A percentile compares a stretch with the other conserved stretches of the same genome.
phyloP scores from a whole-genome alignment of 23 tunicate genomes.

The Trididemnum miniatum region DNA sequence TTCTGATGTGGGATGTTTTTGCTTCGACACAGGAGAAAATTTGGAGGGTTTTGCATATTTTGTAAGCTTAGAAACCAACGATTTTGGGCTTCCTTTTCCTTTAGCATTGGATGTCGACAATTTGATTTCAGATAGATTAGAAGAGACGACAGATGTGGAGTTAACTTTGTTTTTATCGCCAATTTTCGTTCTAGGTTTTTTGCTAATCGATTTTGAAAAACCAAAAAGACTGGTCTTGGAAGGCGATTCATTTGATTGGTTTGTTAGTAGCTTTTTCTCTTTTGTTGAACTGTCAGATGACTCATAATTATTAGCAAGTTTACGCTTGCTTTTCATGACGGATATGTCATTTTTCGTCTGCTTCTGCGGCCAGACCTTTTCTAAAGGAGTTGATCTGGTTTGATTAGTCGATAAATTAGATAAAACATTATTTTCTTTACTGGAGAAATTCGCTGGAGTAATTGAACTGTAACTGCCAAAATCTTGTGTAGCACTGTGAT shows the following conservation, averaged over 20 bases:
- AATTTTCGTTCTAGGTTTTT: not conserved
- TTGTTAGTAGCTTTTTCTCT: not conserved
- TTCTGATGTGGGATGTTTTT: too few species aligned
- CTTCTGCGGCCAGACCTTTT: too few species aligned
- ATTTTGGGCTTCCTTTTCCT: not conserved
- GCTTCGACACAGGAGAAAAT: too few species aligned
- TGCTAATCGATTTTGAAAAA: not conserved
- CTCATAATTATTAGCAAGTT: not conserved
- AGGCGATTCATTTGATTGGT: not conserved
- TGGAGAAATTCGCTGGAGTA: too few species aligned
- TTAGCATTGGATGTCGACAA: not conserved
- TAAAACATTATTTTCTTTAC: too few species aligned
- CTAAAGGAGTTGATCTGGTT: too few species aligned
- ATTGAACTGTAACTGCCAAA: too few species aligned
- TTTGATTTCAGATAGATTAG: not conserved
- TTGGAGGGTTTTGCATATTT: too few species aligned
- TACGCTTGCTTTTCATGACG: constrained; percentile 7
- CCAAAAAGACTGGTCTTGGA: not conserved
- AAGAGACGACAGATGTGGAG: not conserved
- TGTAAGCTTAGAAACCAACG: not conserved
- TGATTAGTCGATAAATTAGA: too few species aligned
- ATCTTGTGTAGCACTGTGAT: too few species aligned
- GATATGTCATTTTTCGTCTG: too few species aligned
- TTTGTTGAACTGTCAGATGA: not conserved
- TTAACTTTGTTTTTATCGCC: not conserved